Evolutionary conservation across 2,888 invertebrate species (phyloP).

Genomic region (Hololepta plana): DNA sequence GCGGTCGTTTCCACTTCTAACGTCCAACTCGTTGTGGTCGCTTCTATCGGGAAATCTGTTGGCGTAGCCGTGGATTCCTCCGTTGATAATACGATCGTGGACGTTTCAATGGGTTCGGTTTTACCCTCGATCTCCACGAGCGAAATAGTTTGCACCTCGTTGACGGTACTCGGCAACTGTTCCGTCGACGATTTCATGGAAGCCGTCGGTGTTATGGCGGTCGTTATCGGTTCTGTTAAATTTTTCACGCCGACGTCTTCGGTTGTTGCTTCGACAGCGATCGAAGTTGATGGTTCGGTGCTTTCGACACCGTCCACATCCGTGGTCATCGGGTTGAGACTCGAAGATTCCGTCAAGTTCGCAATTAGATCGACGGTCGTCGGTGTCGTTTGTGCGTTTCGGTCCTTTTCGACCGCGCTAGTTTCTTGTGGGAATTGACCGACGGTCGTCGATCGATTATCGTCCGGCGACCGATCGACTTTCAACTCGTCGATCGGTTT

Average conservation of each 20-base stretch:
- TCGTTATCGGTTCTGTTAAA: conserved; percentile 1
- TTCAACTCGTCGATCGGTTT: conserved; percentile 3
- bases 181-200: no score
- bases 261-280: conserved; percentile 5
- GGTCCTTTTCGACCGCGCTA: conserved; percentile 11
- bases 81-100: no score
- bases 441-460: conserved; percentile 1
- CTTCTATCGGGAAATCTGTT: no score
- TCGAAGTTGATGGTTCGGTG: not conserved
- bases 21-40: no score
- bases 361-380: not conserved
- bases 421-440: conserved; percentile 9
- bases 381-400: conserved; percentile 10
- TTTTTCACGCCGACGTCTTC: conserved; percentile 9
- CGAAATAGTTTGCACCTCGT: no score
- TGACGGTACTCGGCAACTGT: no score
- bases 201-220: not conserved
- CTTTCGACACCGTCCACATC: conserved; percentile 2
- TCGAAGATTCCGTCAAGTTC: conserved; percentile 6
- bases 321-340: conserved; percentile 2
- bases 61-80: no score
- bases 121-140: no score
- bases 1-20: no score
- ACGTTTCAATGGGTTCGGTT: no score
- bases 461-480: not conserved